Conservation (phyloP, 2,888 invertebrate genomes). For the Drosophila pseudotalamancana region DNA sequence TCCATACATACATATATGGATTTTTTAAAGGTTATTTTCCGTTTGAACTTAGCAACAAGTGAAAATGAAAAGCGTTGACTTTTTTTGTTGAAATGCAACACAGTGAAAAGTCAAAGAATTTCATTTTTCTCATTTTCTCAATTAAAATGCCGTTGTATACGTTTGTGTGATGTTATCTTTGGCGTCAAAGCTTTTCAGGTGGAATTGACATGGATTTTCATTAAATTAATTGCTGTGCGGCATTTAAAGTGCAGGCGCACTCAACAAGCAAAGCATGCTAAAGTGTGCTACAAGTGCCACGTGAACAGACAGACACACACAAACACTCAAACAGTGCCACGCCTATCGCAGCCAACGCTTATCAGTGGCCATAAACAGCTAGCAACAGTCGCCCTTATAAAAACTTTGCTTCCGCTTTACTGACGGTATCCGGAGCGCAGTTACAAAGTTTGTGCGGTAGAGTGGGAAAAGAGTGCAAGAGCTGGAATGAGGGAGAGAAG, state of each 20-base stretch:
- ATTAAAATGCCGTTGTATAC: too few species aligned
- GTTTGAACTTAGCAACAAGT: too few species aligned
- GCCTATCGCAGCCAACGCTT: constrained; percentile 38
- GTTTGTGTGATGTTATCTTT: constrained; percentile 8
- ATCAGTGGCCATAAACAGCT: constrained; percentile 72
- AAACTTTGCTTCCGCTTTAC: constrained; percentile 64
- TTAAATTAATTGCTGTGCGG: constrained; percentile 72
- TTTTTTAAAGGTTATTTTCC: not conserved
- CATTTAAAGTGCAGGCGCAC: constrained; percentile 40
- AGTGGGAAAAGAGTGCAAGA: not conserved
- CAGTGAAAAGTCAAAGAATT: not conserved
- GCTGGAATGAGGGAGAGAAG: not conserved
- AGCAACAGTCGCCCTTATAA: constrained; percentile 49
- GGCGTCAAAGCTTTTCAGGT: constrained; percentile 35
- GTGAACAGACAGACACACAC: too few species aligned
- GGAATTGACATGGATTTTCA: constrained; percentile 71
- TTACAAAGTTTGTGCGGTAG: not conserved
- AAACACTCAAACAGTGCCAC: constrained; percentile 26
- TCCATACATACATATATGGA: not conserved
- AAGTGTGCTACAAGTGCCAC: constrained; percentile 69
- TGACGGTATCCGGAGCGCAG: constrained; percentile 19
- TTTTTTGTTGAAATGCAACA: too few species aligned
- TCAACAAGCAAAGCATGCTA: constrained; percentile 71
- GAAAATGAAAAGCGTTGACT: too few species aligned
- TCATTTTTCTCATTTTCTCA: not conserved